These are phyloP conservation scores for Cynoglossus semilaevis DNA, from an alignment of 2,113 vertebrate genomes.

Conservation along the genomic window DNA sequence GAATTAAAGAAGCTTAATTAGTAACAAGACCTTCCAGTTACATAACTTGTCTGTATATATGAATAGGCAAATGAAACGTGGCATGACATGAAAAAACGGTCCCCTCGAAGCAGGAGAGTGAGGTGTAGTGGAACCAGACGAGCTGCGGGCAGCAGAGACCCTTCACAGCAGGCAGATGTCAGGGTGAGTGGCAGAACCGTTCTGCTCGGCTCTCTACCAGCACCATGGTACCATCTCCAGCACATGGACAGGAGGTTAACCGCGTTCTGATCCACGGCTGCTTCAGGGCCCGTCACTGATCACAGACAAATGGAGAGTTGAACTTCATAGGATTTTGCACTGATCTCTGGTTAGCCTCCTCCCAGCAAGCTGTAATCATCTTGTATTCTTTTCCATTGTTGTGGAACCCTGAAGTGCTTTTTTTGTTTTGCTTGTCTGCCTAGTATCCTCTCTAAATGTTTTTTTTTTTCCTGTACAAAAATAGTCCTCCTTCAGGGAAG, in stretches of 20 bases:
- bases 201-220: not conserved
- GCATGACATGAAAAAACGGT: not conserved
- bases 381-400: conserved; percentile 4
- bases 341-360: not conserved
- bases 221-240: conserved; percentile 6
- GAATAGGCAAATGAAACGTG: no score
- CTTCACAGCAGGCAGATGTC: conserved; percentile 34
- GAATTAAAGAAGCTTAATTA: conserved; percentile 14
- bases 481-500: conserved; percentile 29
- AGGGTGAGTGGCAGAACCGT: conserved; percentile 8
- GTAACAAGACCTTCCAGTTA: conserved; percentile 16
- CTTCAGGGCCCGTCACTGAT: conserved; percentile 14
- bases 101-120: conserved; percentile 4
- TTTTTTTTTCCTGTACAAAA: conserved; percentile 1
- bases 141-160: conserved; percentile 4
- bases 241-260: conserved; percentile 56
- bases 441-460: conserved; percentile 17
- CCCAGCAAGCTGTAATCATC: not conserved
- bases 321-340: conserved; percentile 10
- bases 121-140: not conserved
- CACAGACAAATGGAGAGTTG: conserved; percentile 1
- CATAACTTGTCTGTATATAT: no score
- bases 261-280: conserved; percentile 44
- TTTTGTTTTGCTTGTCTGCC: conserved; percentile 25
- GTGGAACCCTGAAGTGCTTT: conserved; percentile 5